phyloP scores from a whole-genome alignment of 2,888 invertebrate genomes.

The Cryptus armator region DNA sequence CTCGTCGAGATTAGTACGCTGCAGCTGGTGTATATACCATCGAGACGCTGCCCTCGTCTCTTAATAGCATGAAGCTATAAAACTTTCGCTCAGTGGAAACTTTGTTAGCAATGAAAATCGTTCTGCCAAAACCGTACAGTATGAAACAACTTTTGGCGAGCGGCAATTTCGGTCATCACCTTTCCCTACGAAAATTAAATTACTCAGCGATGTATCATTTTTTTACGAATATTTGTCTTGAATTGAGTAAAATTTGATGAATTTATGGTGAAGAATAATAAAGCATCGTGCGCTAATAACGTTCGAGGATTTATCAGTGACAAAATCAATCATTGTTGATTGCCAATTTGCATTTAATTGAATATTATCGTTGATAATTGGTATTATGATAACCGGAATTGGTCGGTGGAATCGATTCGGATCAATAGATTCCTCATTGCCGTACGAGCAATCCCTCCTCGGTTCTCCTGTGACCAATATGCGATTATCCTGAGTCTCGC shows the following conservation, averaged over 20 bases:
- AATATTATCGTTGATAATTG: slow-evolving; percentile 13
- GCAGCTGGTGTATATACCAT: slow-evolving; percentile 48
- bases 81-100: slow-evolving; percentile 5
- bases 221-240: no score
- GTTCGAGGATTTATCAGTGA: neutral
- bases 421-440: slow-evolving; percentile 60
- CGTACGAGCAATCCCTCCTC: slow-evolving; percentile 47
- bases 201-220: no score
- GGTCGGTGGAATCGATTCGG: slow-evolving; percentile 50
- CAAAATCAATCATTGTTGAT: neutral
- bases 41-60: slow-evolving; percentile 5
- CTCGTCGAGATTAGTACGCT: slow-evolving; percentile 64
- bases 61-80: neutral
- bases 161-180: neutral
- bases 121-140: neutral
- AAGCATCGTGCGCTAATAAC: no score
- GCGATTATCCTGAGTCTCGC: slow-evolving; percentile 60
- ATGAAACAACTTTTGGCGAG: neutral
- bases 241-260: neutral
- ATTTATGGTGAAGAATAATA: neutral
- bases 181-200: neutral
- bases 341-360: neutral
- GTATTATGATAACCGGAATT: slow-evolving; percentile 37
- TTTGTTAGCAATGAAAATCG: slow-evolving; percentile 11
- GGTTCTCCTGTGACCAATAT: slow-evolving; percentile 67